Evolutionary conservation across 2,797 vertebrate species (phyloP).

Genomic region (Synaphobranchus kaupii): DNA sequence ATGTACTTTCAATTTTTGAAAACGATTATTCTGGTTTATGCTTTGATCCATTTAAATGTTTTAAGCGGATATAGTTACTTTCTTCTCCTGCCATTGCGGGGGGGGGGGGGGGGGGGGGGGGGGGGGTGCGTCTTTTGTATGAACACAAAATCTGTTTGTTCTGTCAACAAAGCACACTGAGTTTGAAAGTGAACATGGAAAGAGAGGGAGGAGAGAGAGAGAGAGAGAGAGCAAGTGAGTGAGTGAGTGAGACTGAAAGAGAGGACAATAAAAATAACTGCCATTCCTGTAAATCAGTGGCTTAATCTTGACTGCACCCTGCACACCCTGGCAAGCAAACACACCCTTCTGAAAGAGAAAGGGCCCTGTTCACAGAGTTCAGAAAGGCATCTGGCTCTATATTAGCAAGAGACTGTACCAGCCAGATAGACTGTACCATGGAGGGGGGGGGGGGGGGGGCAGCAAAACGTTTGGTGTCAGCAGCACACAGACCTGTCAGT

Average conservation of each 20-base stretch:
- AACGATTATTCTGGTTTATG: background rate
- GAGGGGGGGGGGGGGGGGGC: background rate
- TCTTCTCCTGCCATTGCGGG: too few relatives aligned
- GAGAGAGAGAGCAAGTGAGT: background rate
- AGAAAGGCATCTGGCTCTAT: background rate
- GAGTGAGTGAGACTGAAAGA: background rate
- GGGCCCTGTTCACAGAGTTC: background rate
- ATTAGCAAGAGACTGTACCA: background rate
- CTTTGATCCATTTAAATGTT: background rate
- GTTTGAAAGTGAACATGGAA: background rate
- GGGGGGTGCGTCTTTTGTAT: background rate
- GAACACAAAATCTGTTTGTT: background rate
- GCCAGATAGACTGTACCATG: background rate
- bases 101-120: too few relatives aligned
- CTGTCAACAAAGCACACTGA: background rate
- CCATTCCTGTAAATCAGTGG: background rate
- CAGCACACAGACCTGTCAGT: background rate
- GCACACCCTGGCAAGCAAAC: background rate
- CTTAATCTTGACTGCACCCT: background rate
- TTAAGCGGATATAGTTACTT: background rate
- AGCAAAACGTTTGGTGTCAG: too few relatives aligned
- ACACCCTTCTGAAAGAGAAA: background rate
- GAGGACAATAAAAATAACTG: background rate
- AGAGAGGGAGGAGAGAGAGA: background rate
- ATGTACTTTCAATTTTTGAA: background rate